Evolutionary conservation across 2,797 vertebrate species (phyloP).

Genomic region (Melanogrammus aeglefinus): DNA sequence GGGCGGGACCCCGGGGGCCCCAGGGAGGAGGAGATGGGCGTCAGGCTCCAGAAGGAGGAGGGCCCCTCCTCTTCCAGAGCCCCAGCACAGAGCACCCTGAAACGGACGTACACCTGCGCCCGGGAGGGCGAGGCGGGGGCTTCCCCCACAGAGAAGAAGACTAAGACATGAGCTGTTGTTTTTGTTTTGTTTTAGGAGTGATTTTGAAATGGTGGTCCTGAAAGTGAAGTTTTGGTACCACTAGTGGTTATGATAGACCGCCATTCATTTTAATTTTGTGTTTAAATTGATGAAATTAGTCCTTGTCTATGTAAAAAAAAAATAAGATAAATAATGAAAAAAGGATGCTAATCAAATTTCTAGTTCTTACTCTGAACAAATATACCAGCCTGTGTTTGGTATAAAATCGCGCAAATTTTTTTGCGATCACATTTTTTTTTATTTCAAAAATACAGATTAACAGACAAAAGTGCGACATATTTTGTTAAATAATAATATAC

Average conservation of each 20-base stretch:
- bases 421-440: no score
- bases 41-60: conserved; percentile 44
- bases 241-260: not conserved
- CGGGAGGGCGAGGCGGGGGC: conserved; percentile 81
- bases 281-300: not conserved
- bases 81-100: conserved; percentile 52
- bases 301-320: not conserved
- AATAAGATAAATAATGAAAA: not conserved
- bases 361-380: not conserved
- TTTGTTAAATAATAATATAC: no score
- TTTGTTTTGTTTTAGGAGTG: conserved; percentile 25
- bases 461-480: no score
- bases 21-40: conserved; percentile 51
- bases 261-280: conserved; percentile 3
- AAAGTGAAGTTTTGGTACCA: not conserved
- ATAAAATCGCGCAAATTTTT: not conserved
- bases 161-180: conserved; percentile 73
- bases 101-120: conserved; percentile 80
- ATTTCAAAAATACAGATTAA: no score
- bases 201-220: not conserved
- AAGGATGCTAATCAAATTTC: not conserved
- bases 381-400: not conserved
- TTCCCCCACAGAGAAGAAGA: conserved; percentile 89
- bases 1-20: conserved; percentile 58
- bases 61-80: conserved; percentile 25